Evolutionary conservation across 1,140 invertebrate genomes (phyloP), one percentile per base, ranked within the genome.

Genomic region (Cydia fagiglandana): DNA sequence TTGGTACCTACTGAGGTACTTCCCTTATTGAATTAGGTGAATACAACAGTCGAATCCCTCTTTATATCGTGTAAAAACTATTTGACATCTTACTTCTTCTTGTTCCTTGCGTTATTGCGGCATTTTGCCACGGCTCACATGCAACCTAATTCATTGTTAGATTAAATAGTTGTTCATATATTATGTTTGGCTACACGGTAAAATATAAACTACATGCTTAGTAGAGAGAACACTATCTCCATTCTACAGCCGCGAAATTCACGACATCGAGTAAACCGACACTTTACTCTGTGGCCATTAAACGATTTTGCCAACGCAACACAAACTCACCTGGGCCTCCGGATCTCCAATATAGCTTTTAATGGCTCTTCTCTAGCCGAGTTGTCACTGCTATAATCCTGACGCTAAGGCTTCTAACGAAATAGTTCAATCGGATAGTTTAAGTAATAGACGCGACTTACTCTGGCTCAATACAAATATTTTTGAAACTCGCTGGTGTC

Each of bases 401-500:
- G 64, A 6, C n/a, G 5, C 15, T 17, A 17, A 38, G 1, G n/a
- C 17, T 34, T n/a, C 30, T 70, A 70, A 34, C 66, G n/a, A 70
- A 70, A 7, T 38, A 15, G 13, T 13, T 12, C 3, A 34, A 70
- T 12, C 7, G 38, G 34, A 2, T 70, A n/a, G 34, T 45, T 70
- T 68, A 24, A 70, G 20, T 70, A 45, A 70, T 70, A 10, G 28
- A 68, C n/a, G 34, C 30, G 34, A 45, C 12, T 20, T 20, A 70
- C 30, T 34, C 34, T 41, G 17, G 7, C 9, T 41, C 66, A n/a
- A 30, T 70, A 5, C n/a, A 7, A 41, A 80, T 77, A 84, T 84
- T 78, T 64, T 76, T 80, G 50, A 64, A 75, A 79, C 41, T 76
- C 64, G 81, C 73, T 84, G 84, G 78, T 82, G 83, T 80, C 82